phyloP scores from a whole-genome alignment of 2,797 vertebrate species.

The Microcaecilia unicolor region DNA sequence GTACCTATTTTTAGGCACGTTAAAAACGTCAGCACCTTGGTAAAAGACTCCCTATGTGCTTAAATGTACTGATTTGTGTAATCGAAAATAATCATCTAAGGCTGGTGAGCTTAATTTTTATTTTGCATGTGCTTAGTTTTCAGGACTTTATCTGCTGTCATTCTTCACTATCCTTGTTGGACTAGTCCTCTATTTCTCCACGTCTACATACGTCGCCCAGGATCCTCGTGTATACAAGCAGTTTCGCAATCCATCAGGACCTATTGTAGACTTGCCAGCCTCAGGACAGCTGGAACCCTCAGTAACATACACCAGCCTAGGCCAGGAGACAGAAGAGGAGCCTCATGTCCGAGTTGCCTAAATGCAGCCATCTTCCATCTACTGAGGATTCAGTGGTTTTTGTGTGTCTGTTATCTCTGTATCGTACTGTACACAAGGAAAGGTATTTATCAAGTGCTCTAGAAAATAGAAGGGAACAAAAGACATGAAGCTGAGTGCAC shows the following conservation, averaged over 20 bases:
- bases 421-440: constrained; percentile 67
- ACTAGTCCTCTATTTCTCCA: constrained; percentile 81
- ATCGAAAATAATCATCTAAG: too few relatives aligned
- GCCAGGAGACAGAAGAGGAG: constrained; percentile 78
- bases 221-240: constrained; percentile 92
- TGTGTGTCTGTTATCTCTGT: constrained; percentile 52
- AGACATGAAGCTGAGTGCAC: background rate
- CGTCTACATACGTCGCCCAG: constrained; percentile 82
- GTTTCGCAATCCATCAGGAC: constrained; percentile 77
- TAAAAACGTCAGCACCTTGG: too few relatives aligned
- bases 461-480: constrained; percentile 41
- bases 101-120: background rate
- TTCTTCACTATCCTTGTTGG: constrained; percentile 83
- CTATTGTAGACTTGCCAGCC: constrained; percentile 54
- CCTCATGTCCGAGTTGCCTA: constrained; percentile 72
- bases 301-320: constrained; percentile 83
- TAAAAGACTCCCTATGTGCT: too few relatives aligned
- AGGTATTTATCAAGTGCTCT: constrained; percentile 66
- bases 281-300: constrained; percentile 71
- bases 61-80: too few relatives aligned
- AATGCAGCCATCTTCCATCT: constrained; percentile 29
- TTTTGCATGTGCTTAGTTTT: constrained; percentile 69
- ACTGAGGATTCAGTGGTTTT: constrained; percentile 34
- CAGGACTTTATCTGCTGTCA: constrained; percentile 83
- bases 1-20: too few relatives aligned